Base-by-base conservation (phyloP, 2,888 invertebrate species). In the Lasioglossum lativentre region DNA sequence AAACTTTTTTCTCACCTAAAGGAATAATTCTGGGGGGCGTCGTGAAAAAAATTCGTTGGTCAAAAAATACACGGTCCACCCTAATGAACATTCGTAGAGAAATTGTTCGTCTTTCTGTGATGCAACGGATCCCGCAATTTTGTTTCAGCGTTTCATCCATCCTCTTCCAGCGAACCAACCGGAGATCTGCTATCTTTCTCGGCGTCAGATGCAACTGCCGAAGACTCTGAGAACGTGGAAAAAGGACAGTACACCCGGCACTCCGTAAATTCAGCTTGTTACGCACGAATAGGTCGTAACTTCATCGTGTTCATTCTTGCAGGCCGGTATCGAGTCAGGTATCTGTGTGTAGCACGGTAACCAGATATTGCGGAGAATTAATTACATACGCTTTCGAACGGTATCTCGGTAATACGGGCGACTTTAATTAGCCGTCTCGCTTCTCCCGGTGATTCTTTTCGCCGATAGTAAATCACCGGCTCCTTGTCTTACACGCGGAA, bases 281-380 rank as follows among this genome's bases (percentile, higher is more conserved):
- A 87, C 86, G 87, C 87, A 86, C 79, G 87, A 86, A 82, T 78
- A 45, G 75, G 66, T 75, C 38, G 83, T 72, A 86, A 70, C 80
- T 83, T 78, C 80, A 73, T 80, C 86, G 83, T 75, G 68, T 63
- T 71, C 72, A 66, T 80, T 73, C 80, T 75, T 73, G 68, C 75
- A 14, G 70, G 34, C 16, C 38, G 66, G 75, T 87, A 86, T 83
- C 86, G 68, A 6, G 4, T 80, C 73, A 38, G 42, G 86, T 80
- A 82, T 85, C 85, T 78, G 52, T 82, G 66, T 82, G 85, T 59
- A 86, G n/a, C 84, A 34, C 59, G 79, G 88, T 88, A 88, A 88
- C 85, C 78, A 88, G 87, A 88, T 87, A 85, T 84, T 72, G 80
- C 78, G 45, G 78, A 59, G 82, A 80, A 88, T 88, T 88, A 88